Conservation (phyloP, 2,797 vertebrate genomes). For the Halcyon badia region DNA sequence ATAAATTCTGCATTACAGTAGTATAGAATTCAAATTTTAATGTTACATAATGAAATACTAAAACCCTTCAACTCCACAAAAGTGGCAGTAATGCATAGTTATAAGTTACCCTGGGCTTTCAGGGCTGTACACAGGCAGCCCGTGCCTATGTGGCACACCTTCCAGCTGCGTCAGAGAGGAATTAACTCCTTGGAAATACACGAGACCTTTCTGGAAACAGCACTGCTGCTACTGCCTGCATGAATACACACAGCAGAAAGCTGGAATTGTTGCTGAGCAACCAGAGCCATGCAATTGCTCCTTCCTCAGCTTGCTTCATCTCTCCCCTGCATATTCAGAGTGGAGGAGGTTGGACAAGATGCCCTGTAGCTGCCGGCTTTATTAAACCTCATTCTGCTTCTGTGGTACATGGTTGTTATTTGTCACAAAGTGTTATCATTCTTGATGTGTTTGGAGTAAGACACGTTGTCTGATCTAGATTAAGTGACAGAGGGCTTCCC, state of each 20-base stretch:
- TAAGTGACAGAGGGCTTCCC: not conserved
- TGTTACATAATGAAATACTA: not conserved
- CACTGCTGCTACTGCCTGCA: not conserved
- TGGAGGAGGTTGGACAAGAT: not conserved
- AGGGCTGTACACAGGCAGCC: not conserved
- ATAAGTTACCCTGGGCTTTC: not conserved
- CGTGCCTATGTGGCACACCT: accelerated
- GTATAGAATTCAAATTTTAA: not conserved
- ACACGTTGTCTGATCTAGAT: not conserved
- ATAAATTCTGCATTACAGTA: accelerated
- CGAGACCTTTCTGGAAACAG: not conserved
- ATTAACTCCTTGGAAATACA: not conserved
- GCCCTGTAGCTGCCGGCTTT: not conserved
- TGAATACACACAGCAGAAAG: not conserved
- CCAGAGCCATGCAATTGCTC: not conserved
- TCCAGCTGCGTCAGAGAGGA: not conserved
- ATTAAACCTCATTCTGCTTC: not conserved
- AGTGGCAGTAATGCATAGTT: not conserved
- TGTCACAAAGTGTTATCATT: not conserved
- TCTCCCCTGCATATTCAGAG: not conserved
- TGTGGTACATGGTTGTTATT: not conserved
- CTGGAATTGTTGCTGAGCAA: conserved; percentile 31
- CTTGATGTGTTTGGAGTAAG: accelerated
- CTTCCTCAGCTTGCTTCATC: not conserved
- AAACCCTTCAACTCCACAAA: not conserved